A percentile compares a stretch with the other conserved stretches of the same genome.
phyloP scores from a whole-genome alignment of 2,797 vertebrate genomes.

The Rhinella marina region DNA sequence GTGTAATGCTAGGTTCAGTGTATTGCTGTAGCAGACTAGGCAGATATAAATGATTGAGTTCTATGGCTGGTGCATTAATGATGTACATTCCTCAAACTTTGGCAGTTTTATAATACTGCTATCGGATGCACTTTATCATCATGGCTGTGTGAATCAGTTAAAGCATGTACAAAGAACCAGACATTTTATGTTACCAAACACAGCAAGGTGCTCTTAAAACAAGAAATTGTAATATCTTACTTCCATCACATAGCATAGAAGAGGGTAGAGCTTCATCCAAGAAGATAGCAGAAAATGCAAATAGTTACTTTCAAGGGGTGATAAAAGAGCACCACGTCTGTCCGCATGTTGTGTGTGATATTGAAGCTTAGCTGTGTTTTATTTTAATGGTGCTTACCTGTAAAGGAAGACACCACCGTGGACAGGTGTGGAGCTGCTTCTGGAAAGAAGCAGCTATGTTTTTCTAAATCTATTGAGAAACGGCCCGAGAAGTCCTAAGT shows the following conservation, averaged over 20 bases:
- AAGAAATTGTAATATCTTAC: not conserved
- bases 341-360: too few relatives aligned
- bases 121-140: not conserved
- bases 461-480: too few relatives aligned
- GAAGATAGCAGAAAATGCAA: not conserved
- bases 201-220: not conserved
- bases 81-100: slow-evolving; percentile 5
- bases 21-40: not conserved
- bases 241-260: not conserved
- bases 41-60: slow-evolving; percentile 8
- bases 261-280: not conserved
- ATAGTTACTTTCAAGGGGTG: not conserved
- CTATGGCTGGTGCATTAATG: not conserved
- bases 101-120: slow-evolving; percentile 3
- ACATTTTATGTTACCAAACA: not conserved
- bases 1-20: not conserved
- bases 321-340: too few relatives aligned
- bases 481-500: too few relatives aligned
- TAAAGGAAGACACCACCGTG: too few relatives aligned
- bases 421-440: too few relatives aligned
- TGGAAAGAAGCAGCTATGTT: too few relatives aligned
- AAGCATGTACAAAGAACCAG: not conserved
- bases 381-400: too few relatives aligned
- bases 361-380: too few relatives aligned
- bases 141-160: not conserved